Percentiles rank a stretch among this genome's conserved stretches.
Evolutionary conservation across 2,888 invertebrate genomes (phyloP).

Genomic region (Cyrtodaria siliqua): DNA sequence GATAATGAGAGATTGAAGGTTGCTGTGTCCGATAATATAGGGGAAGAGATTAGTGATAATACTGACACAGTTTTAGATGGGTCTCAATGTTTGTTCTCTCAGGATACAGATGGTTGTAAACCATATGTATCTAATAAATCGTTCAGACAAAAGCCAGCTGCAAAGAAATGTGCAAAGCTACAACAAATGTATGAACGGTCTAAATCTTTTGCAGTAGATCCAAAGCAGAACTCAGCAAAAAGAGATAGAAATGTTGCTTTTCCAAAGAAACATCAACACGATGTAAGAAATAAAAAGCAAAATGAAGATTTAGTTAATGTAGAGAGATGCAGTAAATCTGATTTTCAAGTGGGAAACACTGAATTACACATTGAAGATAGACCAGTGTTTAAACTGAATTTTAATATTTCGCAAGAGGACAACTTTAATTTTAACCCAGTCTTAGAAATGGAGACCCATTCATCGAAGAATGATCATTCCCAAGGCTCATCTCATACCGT

Average conservation of each 20-base stretch:
- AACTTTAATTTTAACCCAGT: conserved; percentile 1
- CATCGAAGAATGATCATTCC: no score
- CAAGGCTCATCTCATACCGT: no score
- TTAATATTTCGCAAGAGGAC: neutral
- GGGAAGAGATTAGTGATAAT: neutral
- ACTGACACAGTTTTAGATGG: neutral
- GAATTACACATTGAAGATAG: neutral
- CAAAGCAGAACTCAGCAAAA: no score
- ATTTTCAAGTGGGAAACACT: no score
- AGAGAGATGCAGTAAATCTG: no score
- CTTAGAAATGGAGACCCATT: neutral
- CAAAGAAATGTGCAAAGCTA: conserved; percentile 14
- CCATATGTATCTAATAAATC: neutral
- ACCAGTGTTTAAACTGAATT: neutral
- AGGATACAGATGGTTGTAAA: neutral
- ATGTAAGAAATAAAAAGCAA: no score
- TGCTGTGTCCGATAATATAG: no score
- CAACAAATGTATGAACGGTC: neutral
- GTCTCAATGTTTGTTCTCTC: conserved; percentile 27
- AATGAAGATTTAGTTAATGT: no score
- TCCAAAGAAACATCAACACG: no score
- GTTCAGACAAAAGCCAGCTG: neutral
- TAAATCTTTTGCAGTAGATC: no score
- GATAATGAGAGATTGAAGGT: no score
- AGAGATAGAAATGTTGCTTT: no score